A percentile compares a stretch with the other conserved stretches of the same genome.
phyloP scores from a whole-genome alignment of 2,113 vertebrate species.

The Equus quagga region DNA sequence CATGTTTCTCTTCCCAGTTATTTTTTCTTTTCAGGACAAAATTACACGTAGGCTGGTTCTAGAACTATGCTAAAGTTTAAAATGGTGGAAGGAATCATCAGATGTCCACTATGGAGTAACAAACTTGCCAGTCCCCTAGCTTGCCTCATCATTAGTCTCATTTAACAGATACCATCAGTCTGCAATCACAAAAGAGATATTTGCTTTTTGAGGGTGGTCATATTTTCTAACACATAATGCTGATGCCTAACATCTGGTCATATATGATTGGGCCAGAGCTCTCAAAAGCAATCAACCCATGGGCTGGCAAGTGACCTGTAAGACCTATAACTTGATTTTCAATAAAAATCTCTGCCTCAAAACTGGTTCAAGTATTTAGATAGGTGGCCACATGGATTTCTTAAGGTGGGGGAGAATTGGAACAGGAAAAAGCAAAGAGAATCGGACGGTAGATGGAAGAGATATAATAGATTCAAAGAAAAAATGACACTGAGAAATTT shows the following conservation, averaged over 20 bases:
- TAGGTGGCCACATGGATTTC: neutral
- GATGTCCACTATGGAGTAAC: neutral
- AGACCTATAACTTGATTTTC: neutral
- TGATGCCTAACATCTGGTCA: neutral
- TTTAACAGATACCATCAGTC: neutral
- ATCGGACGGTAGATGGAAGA: neutral
- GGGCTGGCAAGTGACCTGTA: neutral
- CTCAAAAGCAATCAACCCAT: neutral
- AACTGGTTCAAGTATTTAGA: neutral
- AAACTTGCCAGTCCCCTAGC: neutral
- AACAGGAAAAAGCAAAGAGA: neutral
- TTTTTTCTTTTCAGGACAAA: neutral
- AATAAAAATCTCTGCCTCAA: neutral
- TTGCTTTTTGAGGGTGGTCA: neutral
- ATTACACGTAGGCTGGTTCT: neutral
- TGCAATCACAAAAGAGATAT: neutral
- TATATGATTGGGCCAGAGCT: neutral
- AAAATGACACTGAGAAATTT: neutral
- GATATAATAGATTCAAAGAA: neutral
- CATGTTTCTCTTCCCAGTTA: neutral
- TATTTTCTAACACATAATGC: neutral
- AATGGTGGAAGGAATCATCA: neutral
- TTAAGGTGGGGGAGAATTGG: neutral
- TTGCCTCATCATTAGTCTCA: neutral
- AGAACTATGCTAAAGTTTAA: neutral